Conservation (phyloP, 2,888 invertebrate genomes). For the Abrostola tripartita region DNA sequence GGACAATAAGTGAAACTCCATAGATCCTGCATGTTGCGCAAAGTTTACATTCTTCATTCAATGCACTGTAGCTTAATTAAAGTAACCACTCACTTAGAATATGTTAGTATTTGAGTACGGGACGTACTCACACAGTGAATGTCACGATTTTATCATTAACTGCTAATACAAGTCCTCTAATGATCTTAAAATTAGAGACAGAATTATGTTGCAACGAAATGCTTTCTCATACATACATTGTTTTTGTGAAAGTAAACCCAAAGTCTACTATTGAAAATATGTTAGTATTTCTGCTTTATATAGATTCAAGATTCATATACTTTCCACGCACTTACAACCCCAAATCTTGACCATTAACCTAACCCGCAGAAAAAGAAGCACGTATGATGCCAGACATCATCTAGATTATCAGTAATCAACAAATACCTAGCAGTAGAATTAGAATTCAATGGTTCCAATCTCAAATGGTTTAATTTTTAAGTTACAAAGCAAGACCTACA, state of each 20-base stretch:
- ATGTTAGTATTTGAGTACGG: slow-evolving; percentile 25
- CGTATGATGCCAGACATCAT: too few relatives aligned
- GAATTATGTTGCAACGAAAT: slow-evolving; percentile 17
- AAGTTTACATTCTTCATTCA: slow-evolving; percentile 19
- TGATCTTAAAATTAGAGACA: slow-evolving; percentile 41
- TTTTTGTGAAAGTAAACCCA: neutral
- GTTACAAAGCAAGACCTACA: too few relatives aligned
- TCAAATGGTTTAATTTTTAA: too few relatives aligned
- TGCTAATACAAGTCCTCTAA: slow-evolving; percentile 38
- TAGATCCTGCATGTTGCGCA: neutral
- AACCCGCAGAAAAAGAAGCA: too few relatives aligned
- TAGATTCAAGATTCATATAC: too few relatives aligned
- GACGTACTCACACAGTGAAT: slow-evolving; percentile 26
- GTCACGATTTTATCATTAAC: slow-evolving; percentile 49
- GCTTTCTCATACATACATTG: neutral
- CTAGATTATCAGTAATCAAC: too few relatives aligned
- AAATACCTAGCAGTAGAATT: too few relatives aligned
- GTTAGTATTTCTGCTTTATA: neutral
- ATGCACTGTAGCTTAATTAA: slow-evolving; percentile 23
- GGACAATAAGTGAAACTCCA: neutral
- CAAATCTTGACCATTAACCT: too few relatives aligned
- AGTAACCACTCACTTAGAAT: slow-evolving; percentile 25
- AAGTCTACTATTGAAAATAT: neutral
- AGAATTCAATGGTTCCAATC: too few relatives aligned
- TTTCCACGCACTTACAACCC: too few relatives aligned